phyloP scores from a whole-genome alignment of 2,888 invertebrate genomes.

The Hirtodrosophila cameraria region DNA sequence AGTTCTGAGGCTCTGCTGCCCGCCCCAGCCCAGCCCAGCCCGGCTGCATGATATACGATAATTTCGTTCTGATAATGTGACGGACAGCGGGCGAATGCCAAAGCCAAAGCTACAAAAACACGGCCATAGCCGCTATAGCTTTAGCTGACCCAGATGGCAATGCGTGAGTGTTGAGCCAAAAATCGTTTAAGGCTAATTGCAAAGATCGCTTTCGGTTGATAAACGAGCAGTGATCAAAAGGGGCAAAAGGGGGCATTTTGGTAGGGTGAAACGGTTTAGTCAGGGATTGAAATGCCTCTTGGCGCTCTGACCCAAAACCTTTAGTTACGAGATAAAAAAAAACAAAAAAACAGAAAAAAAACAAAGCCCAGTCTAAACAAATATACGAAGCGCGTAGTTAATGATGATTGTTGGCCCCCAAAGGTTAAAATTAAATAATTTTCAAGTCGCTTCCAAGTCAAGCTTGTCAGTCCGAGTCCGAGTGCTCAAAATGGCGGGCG shows the following conservation, averaged over 20 bases:
- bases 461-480: conserved; percentile 24
- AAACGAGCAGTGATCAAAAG: conserved; percentile 53
- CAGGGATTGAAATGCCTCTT: conserved; percentile 52
- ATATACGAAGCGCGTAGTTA: conserved; percentile 72
- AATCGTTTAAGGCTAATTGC: conserved; percentile 82
- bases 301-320: conserved; percentile 78
- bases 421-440: conserved; percentile 81
- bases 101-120: background rate
- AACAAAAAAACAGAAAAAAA: conserved; percentile 7
- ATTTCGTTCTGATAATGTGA: conserved; percentile 81
- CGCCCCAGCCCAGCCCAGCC: no score
- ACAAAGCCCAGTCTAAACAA: conserved; percentile 49
- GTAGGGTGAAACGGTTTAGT: conserved; percentile 52
- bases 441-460: conserved; percentile 52
- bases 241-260: conserved; percentile 6
- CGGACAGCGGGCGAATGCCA: conserved; percentile 54
- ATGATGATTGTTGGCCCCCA: conserved; percentile 80
- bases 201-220: conserved; percentile 79
- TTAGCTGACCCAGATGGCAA: conserved; percentile 71
- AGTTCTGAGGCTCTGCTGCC: conserved; percentile 43
- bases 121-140: background rate
- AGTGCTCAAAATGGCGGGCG: conserved; percentile 74
- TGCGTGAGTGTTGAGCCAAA: conserved; percentile 79
- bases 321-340: conserved; percentile 42
- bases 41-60: conserved; percentile 76